Conservation (phyloP, 2,797 vertebrate genomes). For the Micropoecilia bifurca region DNA sequence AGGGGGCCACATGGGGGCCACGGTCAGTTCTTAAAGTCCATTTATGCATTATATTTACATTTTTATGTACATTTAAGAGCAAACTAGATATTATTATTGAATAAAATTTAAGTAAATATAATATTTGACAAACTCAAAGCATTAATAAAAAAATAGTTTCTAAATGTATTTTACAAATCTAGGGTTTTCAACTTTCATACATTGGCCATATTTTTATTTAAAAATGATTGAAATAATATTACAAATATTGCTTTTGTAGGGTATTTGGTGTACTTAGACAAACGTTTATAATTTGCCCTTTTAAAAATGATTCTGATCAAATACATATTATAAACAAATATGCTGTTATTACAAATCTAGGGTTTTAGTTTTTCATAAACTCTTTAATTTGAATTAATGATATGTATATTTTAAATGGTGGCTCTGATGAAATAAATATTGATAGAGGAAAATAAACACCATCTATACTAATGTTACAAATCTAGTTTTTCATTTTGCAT, state of each 20-base stretch:
- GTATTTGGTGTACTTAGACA: too few species aligned
- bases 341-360: too few species aligned
- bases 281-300: too few species aligned
- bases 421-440: background rate
- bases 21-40: background rate
- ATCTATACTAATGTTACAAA: background rate
- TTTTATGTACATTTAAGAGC: background rate
- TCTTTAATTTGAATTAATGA: too few species aligned
- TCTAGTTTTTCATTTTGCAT: background rate
- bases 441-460: background rate
- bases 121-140: background rate
- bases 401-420: too few species aligned
- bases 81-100: background rate
- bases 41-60: background rate
- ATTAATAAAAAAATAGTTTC: background rate
- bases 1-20: background rate
- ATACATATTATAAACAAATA: too few species aligned
- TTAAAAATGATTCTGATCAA: too few species aligned
- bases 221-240: background rate
- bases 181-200: background rate
- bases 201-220: background rate
- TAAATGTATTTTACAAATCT: background rate
- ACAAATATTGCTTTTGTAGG: too few species aligned
- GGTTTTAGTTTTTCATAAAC: too few species aligned
- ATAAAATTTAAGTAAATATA: background rate